Percentiles rank a stretch among this genome's conserved stretches.
phyloP scores from a whole-genome alignment of 2,797 vertebrate genomes.

The Philypnodon macrostomus region DNA sequence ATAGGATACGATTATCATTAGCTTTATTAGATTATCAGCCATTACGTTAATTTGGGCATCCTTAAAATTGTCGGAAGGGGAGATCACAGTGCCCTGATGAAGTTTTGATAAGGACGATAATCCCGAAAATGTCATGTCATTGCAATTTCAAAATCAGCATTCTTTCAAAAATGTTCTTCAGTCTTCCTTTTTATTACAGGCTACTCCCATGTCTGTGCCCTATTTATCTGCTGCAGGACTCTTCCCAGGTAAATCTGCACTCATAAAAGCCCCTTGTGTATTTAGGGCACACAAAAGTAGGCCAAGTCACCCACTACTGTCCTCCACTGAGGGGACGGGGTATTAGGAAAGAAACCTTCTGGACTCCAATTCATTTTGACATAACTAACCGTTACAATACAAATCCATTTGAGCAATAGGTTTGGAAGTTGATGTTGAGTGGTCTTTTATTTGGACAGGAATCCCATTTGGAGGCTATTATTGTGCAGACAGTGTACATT shows the following conservation, averaged over 20 bases:
- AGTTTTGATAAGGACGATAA: too few species aligned
- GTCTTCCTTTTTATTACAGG: too few species aligned
- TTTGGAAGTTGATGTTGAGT: conserved; percentile 13
- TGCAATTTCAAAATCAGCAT: too few species aligned
- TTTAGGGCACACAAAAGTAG: conserved; percentile 69
- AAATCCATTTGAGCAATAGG: conserved; percentile 34
- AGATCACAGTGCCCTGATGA: too few species aligned
- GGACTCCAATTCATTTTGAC: conserved; percentile 16
- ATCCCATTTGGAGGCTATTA: conserved; percentile 14
- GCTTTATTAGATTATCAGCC: too few species aligned
- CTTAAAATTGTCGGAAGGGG: too few species aligned
- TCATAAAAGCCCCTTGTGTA: conserved; percentile 61
- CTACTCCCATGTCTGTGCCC: conserved; percentile 55
- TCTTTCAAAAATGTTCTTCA: too few species aligned
- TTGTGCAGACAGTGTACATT: conserved; percentile 11
- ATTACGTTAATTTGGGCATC: too few species aligned
- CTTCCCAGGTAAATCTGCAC: conserved; percentile 65
- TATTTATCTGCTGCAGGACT: conserved; percentile 60
- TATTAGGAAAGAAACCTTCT: conserved; percentile 26
- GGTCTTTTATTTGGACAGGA: conserved; percentile 25
- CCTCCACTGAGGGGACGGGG: conserved; percentile 17
- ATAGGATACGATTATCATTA: too few species aligned
- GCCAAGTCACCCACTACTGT: conserved; percentile 59
- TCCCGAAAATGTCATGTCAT: too few species aligned
- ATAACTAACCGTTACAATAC: conserved; percentile 36